phyloP scores from a whole-genome alignment of 2,888 invertebrate genomes.

The Blera fallax region DNA sequence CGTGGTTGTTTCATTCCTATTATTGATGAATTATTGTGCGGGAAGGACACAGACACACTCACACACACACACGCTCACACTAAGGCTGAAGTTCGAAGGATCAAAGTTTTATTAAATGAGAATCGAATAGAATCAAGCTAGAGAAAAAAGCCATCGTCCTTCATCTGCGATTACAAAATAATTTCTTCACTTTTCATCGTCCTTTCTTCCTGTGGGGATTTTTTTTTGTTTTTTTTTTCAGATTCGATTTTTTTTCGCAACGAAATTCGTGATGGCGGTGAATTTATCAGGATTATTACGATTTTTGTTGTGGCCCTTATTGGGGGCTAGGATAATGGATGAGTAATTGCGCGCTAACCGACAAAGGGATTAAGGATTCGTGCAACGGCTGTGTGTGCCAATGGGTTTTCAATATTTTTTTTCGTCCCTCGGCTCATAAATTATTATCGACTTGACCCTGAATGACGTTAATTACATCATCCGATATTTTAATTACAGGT shows the following conservation, averaged over 20 bases:
- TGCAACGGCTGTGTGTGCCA: not conserved
- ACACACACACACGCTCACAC: too few species aligned
- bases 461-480: slow-evolving; percentile 51
- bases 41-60: too few species aligned
- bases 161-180: slow-evolving; percentile 66
- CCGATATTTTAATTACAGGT: slow-evolving; percentile 31
- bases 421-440: slow-evolving; percentile 7
- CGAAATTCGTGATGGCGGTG: slow-evolving; percentile 33
- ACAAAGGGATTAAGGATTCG: slow-evolving; percentile 42
- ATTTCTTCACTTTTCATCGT: slow-evolving; percentile 48
- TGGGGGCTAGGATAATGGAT: slow-evolving; percentile 52
- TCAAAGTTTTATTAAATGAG: slow-evolving; percentile 59
- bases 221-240: not conserved
- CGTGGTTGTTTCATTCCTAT: not conserved
- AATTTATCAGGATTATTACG: slow-evolving; percentile 68
- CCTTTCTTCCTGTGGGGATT: slow-evolving; percentile 4
- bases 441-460: slow-evolving; percentile 58
- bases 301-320: slow-evolving; percentile 42
- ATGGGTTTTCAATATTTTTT: not conserved
- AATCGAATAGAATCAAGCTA: slow-evolving; percentile 57
- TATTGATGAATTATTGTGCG: slow-evolving; percentile 52
- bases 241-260: not conserved
- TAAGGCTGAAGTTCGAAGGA: slow-evolving; percentile 20
- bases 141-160: slow-evolving; percentile 38
- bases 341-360: slow-evolving; percentile 62